These are phyloP conservation scores for Clarias gariepinus DNA, from an alignment of 2,113 vertebrate genomes.

Conservation along the genomic window DNA sequence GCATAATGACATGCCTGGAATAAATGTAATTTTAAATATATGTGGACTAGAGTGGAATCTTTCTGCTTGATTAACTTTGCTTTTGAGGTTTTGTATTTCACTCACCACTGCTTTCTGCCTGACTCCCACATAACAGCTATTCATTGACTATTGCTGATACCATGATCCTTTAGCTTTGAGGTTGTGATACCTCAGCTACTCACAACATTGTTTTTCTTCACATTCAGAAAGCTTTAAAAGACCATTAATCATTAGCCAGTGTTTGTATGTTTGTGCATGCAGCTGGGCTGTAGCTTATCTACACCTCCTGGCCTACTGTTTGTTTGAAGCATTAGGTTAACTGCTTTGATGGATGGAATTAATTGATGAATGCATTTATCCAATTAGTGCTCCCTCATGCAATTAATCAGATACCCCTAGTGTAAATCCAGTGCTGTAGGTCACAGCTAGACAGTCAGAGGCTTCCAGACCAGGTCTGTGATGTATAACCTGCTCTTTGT, in stretches of 20 bases:
- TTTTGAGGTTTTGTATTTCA: background rate
- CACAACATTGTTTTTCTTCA: slow-evolving; percentile 59
- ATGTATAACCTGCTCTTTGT: slow-evolving; percentile 59
- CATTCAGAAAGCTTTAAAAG: slow-evolving; percentile 59
- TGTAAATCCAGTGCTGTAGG: slow-evolving; percentile 62
- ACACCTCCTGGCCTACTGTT: slow-evolving; percentile 61
- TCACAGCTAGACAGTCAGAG: slow-evolving; percentile 62
- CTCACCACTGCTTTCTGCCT: background rate
- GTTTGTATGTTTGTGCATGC: slow-evolving; percentile 14
- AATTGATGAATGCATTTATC: slow-evolving; percentile 78
- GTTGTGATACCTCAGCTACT: slow-evolving; percentile 55
- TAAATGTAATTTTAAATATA: background rate
- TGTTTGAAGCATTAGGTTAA: slow-evolving; percentile 72
- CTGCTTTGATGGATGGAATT: slow-evolving; percentile 73
- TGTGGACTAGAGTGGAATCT: background rate
- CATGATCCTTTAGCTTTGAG: slow-evolving; percentile 56
- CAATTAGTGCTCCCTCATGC: slow-evolving; percentile 78
- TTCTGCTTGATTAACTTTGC: background rate
- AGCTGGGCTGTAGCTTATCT: slow-evolving; percentile 43
- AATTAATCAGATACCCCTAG: slow-evolving; percentile 72
- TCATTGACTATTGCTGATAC: slow-evolving; percentile 46
- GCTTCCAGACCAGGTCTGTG: slow-evolving; percentile 56
- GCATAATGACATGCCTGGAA: background rate
- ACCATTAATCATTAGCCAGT: slow-evolving; percentile 62
- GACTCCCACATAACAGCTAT: background rate